Base-by-base conservation (phyloP, 53 echinoderm and acorn worm species). In the Holothuria leucospilota region DNA sequence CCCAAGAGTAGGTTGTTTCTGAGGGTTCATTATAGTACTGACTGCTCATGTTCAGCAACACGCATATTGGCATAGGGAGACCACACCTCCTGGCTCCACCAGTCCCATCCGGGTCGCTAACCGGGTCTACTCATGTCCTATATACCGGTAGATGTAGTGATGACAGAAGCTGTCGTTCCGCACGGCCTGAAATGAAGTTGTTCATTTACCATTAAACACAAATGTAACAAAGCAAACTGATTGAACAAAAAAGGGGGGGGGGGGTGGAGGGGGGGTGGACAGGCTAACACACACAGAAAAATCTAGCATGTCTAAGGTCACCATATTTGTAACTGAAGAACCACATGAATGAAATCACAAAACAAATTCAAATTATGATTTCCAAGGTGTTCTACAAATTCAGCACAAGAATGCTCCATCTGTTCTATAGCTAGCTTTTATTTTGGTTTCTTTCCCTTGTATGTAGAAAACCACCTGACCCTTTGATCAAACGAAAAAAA, bases 11-110 rank as follows among this genome's bases (percentile, higher is more conserved):
- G 53, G 94, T 90, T 29, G 94, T 90, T 62, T 91, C 65, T 15
- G 94, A 89, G 52, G 92, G 90, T 24, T 68, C 75, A 81, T 96
- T 90, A 82, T 91, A 96, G 63, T 94, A 27, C 92, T 89, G 88
- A 84, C 92, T 89, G 88, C 86, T 89, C 86, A 85, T 96, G 96
- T 72, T 88, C 96, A 26, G 92, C 87, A 62, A 96, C 89, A 29
- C 87, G 62, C 24, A 96, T 62, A 34, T 94, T 72, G 27, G 91
- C 85, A 30, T 81, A 64, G 77, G 82, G 6, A 87, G 67, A 38
- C 96, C n/a, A n/a, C 96, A 34, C 96, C 96, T n/a, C 81, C 65
- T 10, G 94, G 91, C 49, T 49, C 51, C 59, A 96, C 74, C 63
- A 86, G 68, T 51, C 90, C 94, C 96, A 94, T 94, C 51, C 92